phyloP scores from a whole-genome alignment of 2,113 vertebrate species.

The Anthoscopus minutus region DNA sequence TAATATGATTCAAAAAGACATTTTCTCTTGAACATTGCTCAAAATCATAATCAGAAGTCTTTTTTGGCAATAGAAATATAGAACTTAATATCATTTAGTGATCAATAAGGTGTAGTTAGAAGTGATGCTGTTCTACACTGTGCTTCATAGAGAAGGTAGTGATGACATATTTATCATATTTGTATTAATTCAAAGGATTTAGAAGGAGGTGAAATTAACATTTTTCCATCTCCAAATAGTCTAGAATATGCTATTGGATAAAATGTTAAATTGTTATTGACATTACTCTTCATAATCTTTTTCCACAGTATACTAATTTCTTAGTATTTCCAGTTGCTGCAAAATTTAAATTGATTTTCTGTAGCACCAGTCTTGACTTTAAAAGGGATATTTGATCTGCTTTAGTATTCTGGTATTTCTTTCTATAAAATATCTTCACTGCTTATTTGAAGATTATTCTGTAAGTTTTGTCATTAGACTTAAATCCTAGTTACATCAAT shows the following conservation, averaged over 20 bases:
- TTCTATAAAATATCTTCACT: background rate
- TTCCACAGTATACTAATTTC: background rate
- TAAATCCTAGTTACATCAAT: background rate
- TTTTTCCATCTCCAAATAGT: background rate
- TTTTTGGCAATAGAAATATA: background rate
- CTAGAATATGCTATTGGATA: background rate
- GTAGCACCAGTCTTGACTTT: background rate
- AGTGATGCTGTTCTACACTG: background rate
- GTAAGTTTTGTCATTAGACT: background rate
- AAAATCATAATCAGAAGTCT: background rate
- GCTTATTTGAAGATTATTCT: background rate
- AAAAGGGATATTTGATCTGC: background rate
- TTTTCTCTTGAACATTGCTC: background rate
- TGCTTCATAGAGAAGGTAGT: background rate
- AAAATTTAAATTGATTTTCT: background rate
- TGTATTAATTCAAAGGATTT: background rate
- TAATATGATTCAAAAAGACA: background rate
- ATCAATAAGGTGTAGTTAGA: background rate
- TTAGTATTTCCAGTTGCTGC: background rate
- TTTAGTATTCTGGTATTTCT: background rate
- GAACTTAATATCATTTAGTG: background rate
- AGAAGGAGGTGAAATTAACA: background rate
- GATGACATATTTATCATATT: background rate
- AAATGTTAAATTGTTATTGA: background rate
- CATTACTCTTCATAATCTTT: background rate